Evolutionary conservation across 2,888 invertebrate genomes (phyloP).

Genomic region (Perizoma affinitatum): DNA sequence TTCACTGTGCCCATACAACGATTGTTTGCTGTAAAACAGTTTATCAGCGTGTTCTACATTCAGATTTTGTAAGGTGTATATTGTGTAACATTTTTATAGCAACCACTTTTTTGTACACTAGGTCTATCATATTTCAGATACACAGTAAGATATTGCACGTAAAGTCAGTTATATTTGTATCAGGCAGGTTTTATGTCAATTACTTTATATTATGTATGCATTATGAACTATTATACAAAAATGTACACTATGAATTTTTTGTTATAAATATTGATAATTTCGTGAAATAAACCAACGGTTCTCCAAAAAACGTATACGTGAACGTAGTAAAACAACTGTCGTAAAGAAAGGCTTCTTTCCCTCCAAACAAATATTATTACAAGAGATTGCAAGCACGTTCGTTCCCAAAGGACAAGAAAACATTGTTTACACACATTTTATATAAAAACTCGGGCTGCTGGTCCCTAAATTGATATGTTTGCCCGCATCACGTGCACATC

Average conservation of each 20-base stretch:
- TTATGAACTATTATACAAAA: too few species aligned
- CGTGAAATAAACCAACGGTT: background rate
- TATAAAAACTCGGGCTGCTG: slow-evolving; percentile 35
- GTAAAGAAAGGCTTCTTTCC: slow-evolving; percentile 10
- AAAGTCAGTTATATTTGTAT: too few species aligned
- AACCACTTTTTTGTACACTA: too few species aligned
- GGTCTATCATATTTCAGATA: too few species aligned
- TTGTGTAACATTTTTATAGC: background rate
- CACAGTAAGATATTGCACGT: too few species aligned
- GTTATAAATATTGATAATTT: background rate
- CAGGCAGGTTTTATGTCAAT: too few species aligned
- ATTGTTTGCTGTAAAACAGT: slow-evolving; percentile 12
- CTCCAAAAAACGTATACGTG: too few species aligned
- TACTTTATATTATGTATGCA: too few species aligned
- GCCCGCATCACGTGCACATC: slow-evolving; percentile 64
- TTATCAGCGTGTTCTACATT: slow-evolving; percentile 8
- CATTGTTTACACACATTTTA: slow-evolving; percentile 37
- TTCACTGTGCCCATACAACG: slow-evolving; percentile 12
- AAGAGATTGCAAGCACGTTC: slow-evolving; percentile 39
- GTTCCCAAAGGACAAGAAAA: slow-evolving; percentile 37
- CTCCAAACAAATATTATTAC: slow-evolving; percentile 37
- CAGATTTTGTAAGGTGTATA: slow-evolving; percentile 1
- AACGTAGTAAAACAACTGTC: too few species aligned
- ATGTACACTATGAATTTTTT: background rate
- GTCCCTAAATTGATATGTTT: slow-evolving; percentile 69